Base-by-base conservation (phyloP, 2,888 invertebrate species). In the Sinodicranocentrus sp. region DNA sequence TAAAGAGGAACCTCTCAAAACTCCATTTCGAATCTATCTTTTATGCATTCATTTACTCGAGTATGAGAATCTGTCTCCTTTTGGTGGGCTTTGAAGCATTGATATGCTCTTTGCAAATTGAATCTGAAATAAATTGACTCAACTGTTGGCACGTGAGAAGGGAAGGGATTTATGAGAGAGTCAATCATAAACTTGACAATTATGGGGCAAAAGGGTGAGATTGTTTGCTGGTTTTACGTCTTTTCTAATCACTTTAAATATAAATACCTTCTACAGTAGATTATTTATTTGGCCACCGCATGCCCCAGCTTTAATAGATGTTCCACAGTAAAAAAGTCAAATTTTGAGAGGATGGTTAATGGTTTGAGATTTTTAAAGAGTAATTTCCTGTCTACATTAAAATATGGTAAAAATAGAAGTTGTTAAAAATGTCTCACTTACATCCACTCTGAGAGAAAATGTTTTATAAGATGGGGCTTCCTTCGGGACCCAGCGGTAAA, bases 361-460 rank as follows among this genome's bases (percentile, higher is more conserved):
- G n/a, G n/a, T n/a, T n/a, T n/a, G n/a, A n/a, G n/a, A n/a, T n/a
- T n/a, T n/a, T n/a, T n/a, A n/a, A n/a, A n/a, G n/a, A n/a, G n/a
- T n/a, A n/a, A n/a, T n/a, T n/a, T n/a, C n/a, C n/a, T n/a, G n/a
- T n/a, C n/a, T n/a, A n/a, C n/a, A n/a, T n/a, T n/a, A n/a, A n/a
- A n/a, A n/a, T n/a, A n/a, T n/a, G n/a, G n/a, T n/a, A n/a, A n/a
- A n/a, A n/a, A n/a, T n/a, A n/a, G n/a, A n/a, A n/a, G n/a, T n/a
- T n/a, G n/a, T n/a, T n/a, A 39, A 8, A 39, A 39, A 39, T 39
- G 5, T 39, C 13, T 48, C 2, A 71, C 88, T 87, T 77, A 89
- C 88, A 84, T 89, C 85, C 13, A 89, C 88, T 44, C n/a, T n/a
- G n/a, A n/a, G 54, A 1, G 59, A 72, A 68, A 88, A 88, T n/a